Evolutionary conservation across 1,140 invertebrate genomes (phyloP).

Genomic region (Aphis gossypii): DNA sequence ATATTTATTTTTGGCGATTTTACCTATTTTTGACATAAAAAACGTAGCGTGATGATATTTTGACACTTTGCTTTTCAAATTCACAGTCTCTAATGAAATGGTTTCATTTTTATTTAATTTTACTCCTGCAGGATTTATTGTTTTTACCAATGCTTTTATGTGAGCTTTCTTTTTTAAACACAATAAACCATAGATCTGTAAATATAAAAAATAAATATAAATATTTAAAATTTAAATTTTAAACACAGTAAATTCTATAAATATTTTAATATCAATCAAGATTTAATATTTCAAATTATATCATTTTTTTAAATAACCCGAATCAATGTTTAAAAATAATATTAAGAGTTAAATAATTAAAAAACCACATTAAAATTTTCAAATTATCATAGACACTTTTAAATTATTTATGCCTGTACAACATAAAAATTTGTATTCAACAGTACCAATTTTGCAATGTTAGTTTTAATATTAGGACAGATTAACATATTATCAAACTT

Average conservation of each 20-base stretch:
- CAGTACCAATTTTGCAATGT: background rate
- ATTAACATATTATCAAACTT: background rate
- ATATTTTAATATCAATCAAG: background rate
- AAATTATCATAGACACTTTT: no score
- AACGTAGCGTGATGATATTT: conserved; percentile 62
- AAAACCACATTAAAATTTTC: no score
- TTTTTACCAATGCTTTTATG: conserved; percentile 1
- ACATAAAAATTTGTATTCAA: background rate
- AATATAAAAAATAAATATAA: no score
- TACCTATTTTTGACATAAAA: conserved; percentile 65
- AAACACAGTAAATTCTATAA: background rate
- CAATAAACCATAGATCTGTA: conserved; percentile 50
- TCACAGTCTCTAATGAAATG: background rate
- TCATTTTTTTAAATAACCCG: background rate
- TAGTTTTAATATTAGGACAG: background rate
- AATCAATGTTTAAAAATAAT: background rate
- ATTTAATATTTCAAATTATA: background rate
- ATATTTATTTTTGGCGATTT: background rate
- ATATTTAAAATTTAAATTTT: background rate
- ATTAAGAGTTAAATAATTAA: background rate
- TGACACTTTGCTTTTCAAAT: conserved; percentile 17
- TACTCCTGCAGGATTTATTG: conserved; percentile 23
- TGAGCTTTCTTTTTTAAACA: conserved; percentile 50
- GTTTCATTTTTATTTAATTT: conserved; percentile 1
- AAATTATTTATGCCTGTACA: background rate